A percentile compares a stretch with the other conserved stretches of the same genome.
phyloP scores from a whole-genome alignment of 2,797 vertebrate species.

The Tarsius wallacei region DNA sequence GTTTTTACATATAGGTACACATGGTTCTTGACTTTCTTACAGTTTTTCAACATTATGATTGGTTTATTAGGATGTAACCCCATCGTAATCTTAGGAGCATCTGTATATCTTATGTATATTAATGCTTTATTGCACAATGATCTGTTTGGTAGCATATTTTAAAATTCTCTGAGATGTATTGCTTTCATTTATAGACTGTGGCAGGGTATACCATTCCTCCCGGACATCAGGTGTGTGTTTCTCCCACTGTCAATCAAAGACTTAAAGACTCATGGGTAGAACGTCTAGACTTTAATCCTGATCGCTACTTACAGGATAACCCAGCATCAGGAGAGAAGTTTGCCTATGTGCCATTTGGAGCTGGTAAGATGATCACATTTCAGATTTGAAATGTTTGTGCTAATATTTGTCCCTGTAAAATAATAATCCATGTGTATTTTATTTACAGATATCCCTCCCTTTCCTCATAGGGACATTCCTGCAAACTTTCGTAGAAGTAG shows the following conservation, averaged over 20 bases:
- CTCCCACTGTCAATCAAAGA: constrained; percentile 98
- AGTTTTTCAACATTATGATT: not conserved
- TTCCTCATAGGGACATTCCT: constrained; percentile 15
- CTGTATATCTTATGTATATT: not conserved
- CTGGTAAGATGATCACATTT: constrained; percentile 92
- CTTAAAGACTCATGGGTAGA: constrained; percentile 95
- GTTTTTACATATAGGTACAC: not conserved
- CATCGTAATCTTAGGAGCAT: not conserved
- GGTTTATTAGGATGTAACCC: not conserved
- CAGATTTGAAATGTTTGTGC: constrained; percentile 39
- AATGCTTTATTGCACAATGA: not conserved
- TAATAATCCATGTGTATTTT: constrained; percentile 39
- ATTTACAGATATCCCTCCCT: not conserved
- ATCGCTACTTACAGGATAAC: constrained; percentile 96
- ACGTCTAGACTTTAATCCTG: constrained; percentile 94
- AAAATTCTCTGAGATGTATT: constrained; percentile 15
- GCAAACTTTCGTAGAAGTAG: not conserved
- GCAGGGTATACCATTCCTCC: constrained; percentile 96
- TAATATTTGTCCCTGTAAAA: not conserved
- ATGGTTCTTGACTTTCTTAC: not conserved
- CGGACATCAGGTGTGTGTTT: constrained; percentile 99
- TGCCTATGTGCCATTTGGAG: constrained; percentile 97
- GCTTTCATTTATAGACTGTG: constrained; percentile 91
- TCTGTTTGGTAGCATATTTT: not conserved
- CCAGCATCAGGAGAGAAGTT: constrained; percentile 96